These are phyloP conservation scores for Drosophila littoralis DNA, from an alignment of 1,140 invertebrate species.

Conservation along the genomic window DNA sequence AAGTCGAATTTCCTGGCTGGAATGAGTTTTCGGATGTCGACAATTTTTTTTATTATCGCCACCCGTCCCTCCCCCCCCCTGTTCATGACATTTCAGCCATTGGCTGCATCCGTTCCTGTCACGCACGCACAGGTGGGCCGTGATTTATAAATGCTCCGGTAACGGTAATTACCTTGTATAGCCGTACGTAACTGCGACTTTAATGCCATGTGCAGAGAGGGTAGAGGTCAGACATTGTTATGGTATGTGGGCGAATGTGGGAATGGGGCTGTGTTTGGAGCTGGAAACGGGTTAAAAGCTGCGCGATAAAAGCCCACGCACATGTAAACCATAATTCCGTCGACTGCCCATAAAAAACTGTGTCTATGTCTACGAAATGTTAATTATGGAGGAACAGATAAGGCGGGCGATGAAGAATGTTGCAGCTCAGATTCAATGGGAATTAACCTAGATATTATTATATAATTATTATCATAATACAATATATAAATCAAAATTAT, in stretches of 20 bases:
- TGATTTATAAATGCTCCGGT: slow-evolving; percentile 34
- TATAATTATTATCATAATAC: too few species aligned
- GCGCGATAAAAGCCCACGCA: slow-evolving; percentile 16
- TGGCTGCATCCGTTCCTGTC: slow-evolving; percentile 47
- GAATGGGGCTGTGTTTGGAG: too few species aligned
- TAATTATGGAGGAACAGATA: background rate
- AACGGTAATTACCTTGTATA: slow-evolving; percentile 16
- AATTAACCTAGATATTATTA: background rate
- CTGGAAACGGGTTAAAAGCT: background rate
- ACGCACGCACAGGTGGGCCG: slow-evolving; percentile 34
- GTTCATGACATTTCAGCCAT: slow-evolving; percentile 35
- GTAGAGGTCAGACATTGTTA: slow-evolving; percentile 19
- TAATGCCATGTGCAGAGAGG: slow-evolving; percentile 8
- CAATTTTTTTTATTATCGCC: slow-evolving; percentile 35
- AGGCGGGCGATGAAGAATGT: background rate
- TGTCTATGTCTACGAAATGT: slow-evolving; percentile 15
- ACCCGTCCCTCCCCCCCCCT: too few species aligned
- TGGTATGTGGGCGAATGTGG: slow-evolving; percentile 7
- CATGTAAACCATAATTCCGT: slow-evolving; percentile 9
- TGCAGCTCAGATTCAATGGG: background rate
- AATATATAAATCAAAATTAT: too few species aligned
- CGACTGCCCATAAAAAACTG: slow-evolving; percentile 18
- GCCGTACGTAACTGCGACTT: background rate
- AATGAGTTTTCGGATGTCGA: slow-evolving; percentile 16
- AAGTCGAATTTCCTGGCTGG: slow-evolving; percentile 23